Percentiles rank a stretch among this genome's conserved stretches.
Conservation (phyloP, 92 coral and sea anemone genomes). For the Phenganax stokvisi region DNA sequence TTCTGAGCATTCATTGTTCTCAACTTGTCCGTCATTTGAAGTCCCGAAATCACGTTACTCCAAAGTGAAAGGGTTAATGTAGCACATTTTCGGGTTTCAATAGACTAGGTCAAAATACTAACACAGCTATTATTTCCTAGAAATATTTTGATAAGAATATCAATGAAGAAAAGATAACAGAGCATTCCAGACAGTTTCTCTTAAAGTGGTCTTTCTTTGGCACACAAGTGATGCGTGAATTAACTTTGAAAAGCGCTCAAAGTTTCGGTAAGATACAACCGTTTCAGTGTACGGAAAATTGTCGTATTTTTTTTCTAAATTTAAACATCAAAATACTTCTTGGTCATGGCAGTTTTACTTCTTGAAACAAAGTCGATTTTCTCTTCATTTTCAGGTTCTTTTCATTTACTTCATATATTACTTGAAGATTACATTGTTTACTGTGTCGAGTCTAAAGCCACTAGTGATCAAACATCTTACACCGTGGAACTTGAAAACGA, state of each 20-base stretch:
- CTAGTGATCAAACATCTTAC: not conserved
- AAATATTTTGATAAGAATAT: conserved; percentile 45
- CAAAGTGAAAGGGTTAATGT: not conserved
- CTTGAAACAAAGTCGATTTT: not conserved
- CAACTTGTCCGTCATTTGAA: no score
- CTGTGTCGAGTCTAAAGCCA: conserved; percentile 58
- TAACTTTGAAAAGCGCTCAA: conserved; percentile 92
- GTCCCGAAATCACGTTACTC: no score
- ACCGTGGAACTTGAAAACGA: conserved; percentile 16
- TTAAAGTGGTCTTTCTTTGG: conserved; percentile 99
- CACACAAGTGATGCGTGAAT: conserved; percentile 84
- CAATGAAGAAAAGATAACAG: conserved; percentile 54
- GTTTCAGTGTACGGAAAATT: not conserved
- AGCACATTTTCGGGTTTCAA: not conserved
- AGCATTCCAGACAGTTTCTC: conserved; percentile 75
- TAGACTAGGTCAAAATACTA: not conserved
- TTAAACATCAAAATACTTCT: no score
- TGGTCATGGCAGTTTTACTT: no score
- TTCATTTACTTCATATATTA: conserved; percentile 94
- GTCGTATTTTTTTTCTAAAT: not conserved
- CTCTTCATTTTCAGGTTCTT: conserved; percentile 62
- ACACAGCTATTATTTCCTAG: not conserved
- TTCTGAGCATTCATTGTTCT: no score
- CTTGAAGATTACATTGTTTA: conserved; percentile 93
- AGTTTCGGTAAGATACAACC: conserved; percentile 74